Evolutionary conservation across 2,888 invertebrate genomes (phyloP).

Genomic region (Heteromurus nitidus): DNA sequence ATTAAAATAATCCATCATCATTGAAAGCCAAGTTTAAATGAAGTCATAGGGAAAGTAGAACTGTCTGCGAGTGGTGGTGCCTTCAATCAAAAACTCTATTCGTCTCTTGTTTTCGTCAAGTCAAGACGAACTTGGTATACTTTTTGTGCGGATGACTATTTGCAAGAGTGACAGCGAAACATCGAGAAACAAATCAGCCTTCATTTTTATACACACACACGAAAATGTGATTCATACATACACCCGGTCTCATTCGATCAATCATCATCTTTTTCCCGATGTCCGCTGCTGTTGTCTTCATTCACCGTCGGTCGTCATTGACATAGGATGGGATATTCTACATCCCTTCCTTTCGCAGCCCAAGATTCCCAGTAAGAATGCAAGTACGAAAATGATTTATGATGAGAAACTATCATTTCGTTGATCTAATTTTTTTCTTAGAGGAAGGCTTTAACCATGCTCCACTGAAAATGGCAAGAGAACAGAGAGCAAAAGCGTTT

Average conservation of each 20-base stretch:
- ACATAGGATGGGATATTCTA: no score
- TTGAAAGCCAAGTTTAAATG: constrained; percentile 21
- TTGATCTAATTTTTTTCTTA: constrained; percentile 51
- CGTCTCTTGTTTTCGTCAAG: not conserved
- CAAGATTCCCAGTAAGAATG: no score
- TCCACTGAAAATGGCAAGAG: not conserved
- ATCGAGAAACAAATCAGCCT: constrained; percentile 45
- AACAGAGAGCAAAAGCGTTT: not conserved
- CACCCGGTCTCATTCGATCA: constrained; percentile 45
- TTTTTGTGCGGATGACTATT: no score
- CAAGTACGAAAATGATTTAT: constrained; percentile 34
- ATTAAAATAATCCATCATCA: constrained; percentile 40
- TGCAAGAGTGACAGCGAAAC: not conserved
- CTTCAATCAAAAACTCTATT: constrained; percentile 3
- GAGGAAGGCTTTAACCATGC: constrained; percentile 24
- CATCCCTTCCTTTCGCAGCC: no score
- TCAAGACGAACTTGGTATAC: no score
- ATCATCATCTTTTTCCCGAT: no score
- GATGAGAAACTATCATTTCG: constrained; percentile 40
- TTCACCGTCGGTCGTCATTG: no score
- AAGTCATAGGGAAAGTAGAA: constrained; percentile 36
- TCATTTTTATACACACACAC: no score
- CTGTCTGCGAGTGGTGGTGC: not conserved
- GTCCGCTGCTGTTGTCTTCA: no score
- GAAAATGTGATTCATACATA: no score